These are phyloP conservation scores for Merluccius polli DNA, from an alignment of 2,797 vertebrate genomes.

Conservation along the genomic window DNA sequence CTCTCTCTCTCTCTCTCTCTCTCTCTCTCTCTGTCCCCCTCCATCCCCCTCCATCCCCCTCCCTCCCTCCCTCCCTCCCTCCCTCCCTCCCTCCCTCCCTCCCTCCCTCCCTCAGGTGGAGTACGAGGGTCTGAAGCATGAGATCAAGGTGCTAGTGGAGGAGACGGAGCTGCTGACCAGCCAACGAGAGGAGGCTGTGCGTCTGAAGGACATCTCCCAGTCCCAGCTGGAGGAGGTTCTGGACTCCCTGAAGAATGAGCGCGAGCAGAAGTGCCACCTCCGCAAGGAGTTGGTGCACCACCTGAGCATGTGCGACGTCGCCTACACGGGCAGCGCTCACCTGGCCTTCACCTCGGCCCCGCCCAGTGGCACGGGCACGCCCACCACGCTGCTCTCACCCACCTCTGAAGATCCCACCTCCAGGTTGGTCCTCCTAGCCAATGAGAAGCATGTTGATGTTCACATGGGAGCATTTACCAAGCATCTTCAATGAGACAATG, in stretches of 20 bases:
- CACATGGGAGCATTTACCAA: no score
- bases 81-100: not conserved
- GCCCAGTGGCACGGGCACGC: constrained; percentile 75
- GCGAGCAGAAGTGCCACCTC: constrained; percentile 89
- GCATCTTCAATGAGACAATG: no score
- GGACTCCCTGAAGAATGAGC: constrained; percentile 89
- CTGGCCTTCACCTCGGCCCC: constrained; percentile 83
- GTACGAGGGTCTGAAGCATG: constrained; percentile 95
- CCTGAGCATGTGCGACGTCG: constrained; percentile 85
- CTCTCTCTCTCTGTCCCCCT: not conserved
- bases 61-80: not conserved
- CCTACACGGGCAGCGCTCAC: constrained; percentile 79
- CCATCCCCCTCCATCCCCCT: no score
- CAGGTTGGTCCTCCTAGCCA: constrained; percentile 37
- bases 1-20: no score
- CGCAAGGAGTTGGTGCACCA: constrained; percentile 91
- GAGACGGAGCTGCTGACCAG: constrained; percentile 86
- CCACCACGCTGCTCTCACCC: constrained; percentile 68
- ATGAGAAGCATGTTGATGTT: not conserved
- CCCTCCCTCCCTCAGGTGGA: constrained; percentile 80
- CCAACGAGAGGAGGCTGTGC: constrained; percentile 88
- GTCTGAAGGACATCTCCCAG: constrained; percentile 90
- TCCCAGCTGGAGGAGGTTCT: constrained; percentile 90
- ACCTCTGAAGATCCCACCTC: constrained; percentile 55
- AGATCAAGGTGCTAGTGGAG: constrained; percentile 94